Evolutionary conservation across 2,888 invertebrate species (phyloP).

Genomic region (Drosophila incognita): DNA sequence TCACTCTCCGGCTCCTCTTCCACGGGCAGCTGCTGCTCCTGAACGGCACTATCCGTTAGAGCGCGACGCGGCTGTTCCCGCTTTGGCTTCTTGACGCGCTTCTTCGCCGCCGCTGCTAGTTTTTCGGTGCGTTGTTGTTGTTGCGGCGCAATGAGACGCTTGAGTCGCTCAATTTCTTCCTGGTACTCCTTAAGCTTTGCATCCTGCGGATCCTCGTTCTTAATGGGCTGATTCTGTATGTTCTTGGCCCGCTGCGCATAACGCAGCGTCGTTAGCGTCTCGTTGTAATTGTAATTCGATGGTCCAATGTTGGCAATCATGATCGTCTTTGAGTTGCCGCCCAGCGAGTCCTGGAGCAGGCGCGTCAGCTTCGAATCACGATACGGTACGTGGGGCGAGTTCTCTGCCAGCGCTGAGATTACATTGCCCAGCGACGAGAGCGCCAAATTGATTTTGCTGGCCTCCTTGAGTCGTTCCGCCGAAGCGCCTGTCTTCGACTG

Average conservation of each 20-base stretch:
- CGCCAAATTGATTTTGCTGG: conserved; percentile 98
- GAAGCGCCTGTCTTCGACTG: conserved; percentile 98
- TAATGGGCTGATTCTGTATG: conserved; percentile 98
- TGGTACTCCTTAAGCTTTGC: conserved; percentile 98
- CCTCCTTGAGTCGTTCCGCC: conserved; percentile 96
- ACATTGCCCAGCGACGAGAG: conserved; percentile 99
- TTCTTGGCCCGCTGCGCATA: conserved; percentile 99
- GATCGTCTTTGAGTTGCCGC: conserved; percentile 99
- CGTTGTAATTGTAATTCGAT: conserved; percentile 98
- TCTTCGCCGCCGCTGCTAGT: conserved; percentile 62
- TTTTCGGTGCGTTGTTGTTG: conserved; percentile 82
- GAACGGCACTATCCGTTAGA: conserved; percentile 60
- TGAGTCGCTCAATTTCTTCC: conserved; percentile 94
- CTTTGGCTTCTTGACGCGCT: conserved; percentile 77
- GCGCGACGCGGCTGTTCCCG: conserved; percentile 76
- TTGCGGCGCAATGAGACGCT: conserved; percentile 85
- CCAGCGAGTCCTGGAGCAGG: conserved; percentile 97
- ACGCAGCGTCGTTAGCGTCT: conserved; percentile 97
- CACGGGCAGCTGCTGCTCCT: conserved; percentile 34
- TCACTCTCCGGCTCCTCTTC: conserved; percentile 84
- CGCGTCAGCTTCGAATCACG: conserved; percentile 98
- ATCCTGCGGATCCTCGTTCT: conserved; percentile 99
- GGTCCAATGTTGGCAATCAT: conserved; percentile 99
- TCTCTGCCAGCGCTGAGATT: conserved; percentile 98
- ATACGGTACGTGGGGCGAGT: conserved; percentile 98